Base-by-base conservation (phyloP, 2,113 vertebrate genomes). In the Etheostoma spectabile region DNA sequence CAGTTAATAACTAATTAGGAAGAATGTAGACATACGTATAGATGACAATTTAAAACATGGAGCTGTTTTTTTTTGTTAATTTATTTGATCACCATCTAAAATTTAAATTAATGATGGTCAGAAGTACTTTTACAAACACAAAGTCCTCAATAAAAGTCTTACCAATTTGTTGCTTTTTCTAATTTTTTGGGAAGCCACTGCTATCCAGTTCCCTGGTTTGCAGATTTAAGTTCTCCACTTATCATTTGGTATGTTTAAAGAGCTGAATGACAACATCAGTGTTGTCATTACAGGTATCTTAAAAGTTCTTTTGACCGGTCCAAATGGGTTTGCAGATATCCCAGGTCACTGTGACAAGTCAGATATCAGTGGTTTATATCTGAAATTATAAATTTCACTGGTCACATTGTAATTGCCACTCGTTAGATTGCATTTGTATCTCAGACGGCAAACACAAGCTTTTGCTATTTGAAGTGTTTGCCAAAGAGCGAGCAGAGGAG, bases 401-500 rank as follows among this genome's bases (percentile, higher is more conserved):
- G 8, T 62, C 24, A 0, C 45, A 11, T n/a, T 21, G 10, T 60
- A 6, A 18, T 52, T 12, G 13, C 7, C 3, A 19, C 55, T 27
- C 12, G 4, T 22, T 38, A 19, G 3, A 15, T n/a, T 61, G 53
- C 16, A 14, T 46, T 38, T 56, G 30, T 33, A 27, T 62, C 60
- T 59, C 49, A 30, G 22, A 35, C 80, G 53, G 46, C 59, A 67
- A 78, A 81, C 64, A 66, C 14, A 78, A 35, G 21, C 69, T 57
- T 72, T 64, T 80, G 22, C 51, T 16, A 35, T 63, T 2, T 68
- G 6, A 74, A 59, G 63, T 78, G 70, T 51, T 71, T 72, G 52
- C 18, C 52, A 35, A 24, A 56, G 49, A 30, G 33, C 35, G 56
- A n/a, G 63, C 3, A 1, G 52, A 51, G n/a, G 48, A 68, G 56